phyloP scores from a whole-genome alignment of 2,888 invertebrate species.

The Torymus auratus region DNA sequence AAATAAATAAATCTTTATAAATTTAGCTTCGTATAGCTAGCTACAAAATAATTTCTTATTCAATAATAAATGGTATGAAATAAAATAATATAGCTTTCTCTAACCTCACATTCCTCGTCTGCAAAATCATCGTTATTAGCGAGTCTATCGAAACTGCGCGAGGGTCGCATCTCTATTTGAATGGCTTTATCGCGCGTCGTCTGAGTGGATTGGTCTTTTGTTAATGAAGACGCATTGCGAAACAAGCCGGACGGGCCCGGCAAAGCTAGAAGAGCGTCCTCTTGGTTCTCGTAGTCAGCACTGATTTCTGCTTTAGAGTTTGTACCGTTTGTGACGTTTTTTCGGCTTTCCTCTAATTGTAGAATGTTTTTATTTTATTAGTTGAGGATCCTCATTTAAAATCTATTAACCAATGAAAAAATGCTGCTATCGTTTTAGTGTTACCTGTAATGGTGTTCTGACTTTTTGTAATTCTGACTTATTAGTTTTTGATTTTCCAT shows the following conservation, averaged over 20 bases:
- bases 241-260: conserved; percentile 24
- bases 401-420: neutral
- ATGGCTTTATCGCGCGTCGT: conserved; percentile 54
- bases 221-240: conserved; percentile 3
- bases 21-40: too few relatives aligned
- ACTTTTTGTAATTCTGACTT: conserved; percentile 61
- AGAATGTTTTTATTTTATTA: neutral
- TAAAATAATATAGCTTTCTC: neutral
- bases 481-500: conserved; percentile 24
- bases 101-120: conserved; percentile 64
- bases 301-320: neutral
- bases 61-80: too few relatives aligned
- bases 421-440: too few relatives aligned
- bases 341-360: conserved; percentile 27
- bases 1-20: too few relatives aligned
- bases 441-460: conserved; percentile 61
- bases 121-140: conserved; percentile 55
- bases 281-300: neutral
- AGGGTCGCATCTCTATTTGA: conserved; percentile 63
- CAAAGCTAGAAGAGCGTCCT: neutral
- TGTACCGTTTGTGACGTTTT: conserved; percentile 33
- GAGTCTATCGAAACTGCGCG: conserved; percentile 62
- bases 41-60: too few relatives aligned
- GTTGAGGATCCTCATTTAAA: neutral
- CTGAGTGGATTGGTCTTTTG: conserved; percentile 38